Base-by-base conservation (phyloP, 64 coral and sea anemone genomes). In the Stichodactyla mertensii region DNA sequence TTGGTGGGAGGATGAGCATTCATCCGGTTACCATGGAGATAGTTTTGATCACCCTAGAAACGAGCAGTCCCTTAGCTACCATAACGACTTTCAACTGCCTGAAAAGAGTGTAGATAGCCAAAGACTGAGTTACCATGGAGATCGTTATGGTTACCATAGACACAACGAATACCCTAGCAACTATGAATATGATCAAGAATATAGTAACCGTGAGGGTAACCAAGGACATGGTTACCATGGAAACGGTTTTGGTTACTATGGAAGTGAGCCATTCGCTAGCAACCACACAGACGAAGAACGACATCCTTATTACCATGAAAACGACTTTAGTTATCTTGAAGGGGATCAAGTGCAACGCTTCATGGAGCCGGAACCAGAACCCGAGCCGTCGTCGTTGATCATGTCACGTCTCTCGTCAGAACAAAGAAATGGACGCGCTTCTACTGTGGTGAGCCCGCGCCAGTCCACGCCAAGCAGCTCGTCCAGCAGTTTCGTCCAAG, bases 351-450 rank as follows among this genome's bases (percentile, higher is more conserved):
- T 70, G 6, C 20, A 70, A 23, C 5, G 22, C 0, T 74, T 36
- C 24, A 81, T 81, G 78, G 36, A 52, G 52, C 6, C 78, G 16
- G 78, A 81, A 53, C 78, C 78, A 81, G 78, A 81, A 55, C 78
- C 78, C 4, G 78, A 81, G 6, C 78, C 26, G 27, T 74, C 22
- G 19, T n/a, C 62, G 19, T 5, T 4, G 62, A 66, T 45, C 36
- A 45, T 20, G 69, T 74, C 69, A 74, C 69, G 69, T 4, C 24
- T 74, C 0, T 74, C 26, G 0, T 26, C 7, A 31, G 69, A 26
- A 31, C 22, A 31, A 27, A 36, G 24, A 31, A 36, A 31, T 74
- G 69, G 24, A 74, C 23, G 27, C 24, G 69, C 69, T 4, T n/a
- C 24, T 74, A 8, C 4, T 58, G 14, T 58, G 9, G 8, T 58